Evolutionary conservation across 1,140 invertebrate species (phyloP).

Genomic region (Micrasema longulum): DNA sequence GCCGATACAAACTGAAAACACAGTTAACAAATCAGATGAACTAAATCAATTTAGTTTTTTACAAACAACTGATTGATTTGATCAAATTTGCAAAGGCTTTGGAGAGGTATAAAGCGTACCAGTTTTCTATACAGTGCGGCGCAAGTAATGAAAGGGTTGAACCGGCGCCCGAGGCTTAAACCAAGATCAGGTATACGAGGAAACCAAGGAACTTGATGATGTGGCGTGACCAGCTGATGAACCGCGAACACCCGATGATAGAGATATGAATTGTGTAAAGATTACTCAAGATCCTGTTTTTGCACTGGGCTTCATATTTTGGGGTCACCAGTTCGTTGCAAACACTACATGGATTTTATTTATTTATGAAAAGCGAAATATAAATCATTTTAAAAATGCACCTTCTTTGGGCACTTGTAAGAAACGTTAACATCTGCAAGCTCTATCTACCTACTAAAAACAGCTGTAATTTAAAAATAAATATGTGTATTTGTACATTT

Average conservation of each 20-base stretch:
- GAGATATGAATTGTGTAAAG: neutral
- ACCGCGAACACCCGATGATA: conserved; percentile 17
- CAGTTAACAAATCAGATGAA: neutral
- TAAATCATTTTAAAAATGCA: no score
- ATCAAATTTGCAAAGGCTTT: neutral
- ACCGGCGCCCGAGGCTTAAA: neutral
- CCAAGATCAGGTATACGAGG: neutral
- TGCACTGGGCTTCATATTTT: neutral
- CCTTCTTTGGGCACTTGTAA: no score
- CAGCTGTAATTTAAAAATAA: no score
- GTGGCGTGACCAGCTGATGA: conserved; percentile 15
- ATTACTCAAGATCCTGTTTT: conserved; percentile 10
- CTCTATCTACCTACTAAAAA: no score
- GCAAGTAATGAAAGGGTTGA: conserved; percentile 7
- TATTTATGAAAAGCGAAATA: no score
- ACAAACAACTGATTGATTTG: neutral
- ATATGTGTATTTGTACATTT: no score
- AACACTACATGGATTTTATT: no score
- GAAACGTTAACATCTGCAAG: no score
- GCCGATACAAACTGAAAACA: neutral
- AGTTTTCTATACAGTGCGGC: neutral
- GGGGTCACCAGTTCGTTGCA: conserved; percentile 6
- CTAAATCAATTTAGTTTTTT: neutral
- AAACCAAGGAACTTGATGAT: conserved; percentile 5
- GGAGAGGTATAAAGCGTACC: neutral